Percentiles rank a stretch among this genome's conserved stretches.
phyloP scores from a whole-genome alignment of 1,140 invertebrate genomes.

The Oscheius sp. region DNA sequence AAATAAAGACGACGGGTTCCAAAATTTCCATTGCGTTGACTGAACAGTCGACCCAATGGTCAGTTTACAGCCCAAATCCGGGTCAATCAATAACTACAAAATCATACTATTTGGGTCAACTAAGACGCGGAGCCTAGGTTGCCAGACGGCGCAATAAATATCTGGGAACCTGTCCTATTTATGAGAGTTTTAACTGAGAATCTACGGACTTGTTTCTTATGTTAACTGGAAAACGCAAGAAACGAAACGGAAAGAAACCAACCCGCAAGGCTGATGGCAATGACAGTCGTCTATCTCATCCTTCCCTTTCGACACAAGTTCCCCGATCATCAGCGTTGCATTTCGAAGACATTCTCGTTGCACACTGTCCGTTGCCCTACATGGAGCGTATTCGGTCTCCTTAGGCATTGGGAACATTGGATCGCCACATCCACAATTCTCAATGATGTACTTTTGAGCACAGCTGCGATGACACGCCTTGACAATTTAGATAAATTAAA shows the following conservation, averaged over 20 bases:
- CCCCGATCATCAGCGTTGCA: slow-evolving; percentile 50
- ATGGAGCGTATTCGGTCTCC: neutral
- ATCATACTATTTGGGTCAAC: too few species aligned
- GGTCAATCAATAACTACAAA: too few species aligned
- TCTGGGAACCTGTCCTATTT: too few species aligned
- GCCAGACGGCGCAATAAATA: too few species aligned
- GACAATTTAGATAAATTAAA: neutral
- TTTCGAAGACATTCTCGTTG: slow-evolving; percentile 57
- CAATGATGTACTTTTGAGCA: slow-evolving; percentile 55
- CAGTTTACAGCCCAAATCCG: too few species aligned
- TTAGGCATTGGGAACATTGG: slow-evolving; percentile 44
- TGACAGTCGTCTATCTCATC: slow-evolving; percentile 44
- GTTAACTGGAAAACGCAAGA: too few species aligned
- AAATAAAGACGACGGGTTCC: too few species aligned
- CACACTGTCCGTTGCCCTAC: slow-evolving; percentile 15
- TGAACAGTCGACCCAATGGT: too few species aligned
- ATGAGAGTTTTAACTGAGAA: too few species aligned
- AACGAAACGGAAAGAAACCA: slow-evolving; percentile 17
- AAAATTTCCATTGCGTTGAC: neutral
- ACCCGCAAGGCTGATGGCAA: slow-evolving; percentile 60
- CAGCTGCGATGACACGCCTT: slow-evolving; percentile 59
- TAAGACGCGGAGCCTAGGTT: too few species aligned
- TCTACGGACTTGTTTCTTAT: too few species aligned
- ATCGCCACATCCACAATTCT: slow-evolving; percentile 57
- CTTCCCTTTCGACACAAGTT: slow-evolving; percentile 48